Percentiles rank a stretch among this genome's conserved stretches.
Conservation (phyloP, 2,797 vertebrate genomes). For the Rhinophrynus dorsalis region DNA sequence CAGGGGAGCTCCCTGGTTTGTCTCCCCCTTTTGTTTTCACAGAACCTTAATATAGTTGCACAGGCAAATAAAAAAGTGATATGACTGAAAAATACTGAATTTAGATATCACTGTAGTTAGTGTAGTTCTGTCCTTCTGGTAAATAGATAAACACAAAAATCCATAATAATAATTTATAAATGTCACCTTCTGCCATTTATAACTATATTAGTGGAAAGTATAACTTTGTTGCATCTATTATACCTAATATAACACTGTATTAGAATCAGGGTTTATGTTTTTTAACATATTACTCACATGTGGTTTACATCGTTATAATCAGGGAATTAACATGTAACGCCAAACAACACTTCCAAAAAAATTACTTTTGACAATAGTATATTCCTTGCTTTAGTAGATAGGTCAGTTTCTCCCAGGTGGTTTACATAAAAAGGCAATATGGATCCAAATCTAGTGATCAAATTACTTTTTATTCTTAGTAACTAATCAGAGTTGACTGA, state of each 20-base stretch:
- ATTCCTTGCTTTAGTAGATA: slow-evolving; percentile 5
- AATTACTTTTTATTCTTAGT: slow-evolving; percentile 29
- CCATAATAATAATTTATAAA: no score
- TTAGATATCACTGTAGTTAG: neutral
- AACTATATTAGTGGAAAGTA: no score
- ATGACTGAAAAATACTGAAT: no score
- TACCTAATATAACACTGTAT: neutral
- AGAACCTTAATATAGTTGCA: no score
- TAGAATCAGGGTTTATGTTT: neutral
- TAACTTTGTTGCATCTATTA: neutral
- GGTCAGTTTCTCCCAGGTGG: slow-evolving; percentile 6
- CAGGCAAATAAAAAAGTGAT: no score
- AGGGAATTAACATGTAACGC: neutral
- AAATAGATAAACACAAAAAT: no score
- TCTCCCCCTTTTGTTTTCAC: no score
- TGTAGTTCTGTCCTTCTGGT: neutral
- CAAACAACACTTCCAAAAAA: slow-evolving; percentile 16
- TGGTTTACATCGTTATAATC: slow-evolving; percentile 22
- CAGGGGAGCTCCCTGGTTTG: no score
- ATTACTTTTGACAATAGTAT: slow-evolving; percentile 29
- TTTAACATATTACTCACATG: slow-evolving; percentile 11
- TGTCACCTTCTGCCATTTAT: no score
- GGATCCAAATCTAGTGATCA: slow-evolving; percentile 15
- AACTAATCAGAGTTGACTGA: slow-evolving; percentile 34
- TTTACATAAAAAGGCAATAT: slow-evolving; percentile 23